Evolutionary conservation across 2,797 vertebrate species (phyloP).

Genomic region (Anguilla anguilla): DNA sequence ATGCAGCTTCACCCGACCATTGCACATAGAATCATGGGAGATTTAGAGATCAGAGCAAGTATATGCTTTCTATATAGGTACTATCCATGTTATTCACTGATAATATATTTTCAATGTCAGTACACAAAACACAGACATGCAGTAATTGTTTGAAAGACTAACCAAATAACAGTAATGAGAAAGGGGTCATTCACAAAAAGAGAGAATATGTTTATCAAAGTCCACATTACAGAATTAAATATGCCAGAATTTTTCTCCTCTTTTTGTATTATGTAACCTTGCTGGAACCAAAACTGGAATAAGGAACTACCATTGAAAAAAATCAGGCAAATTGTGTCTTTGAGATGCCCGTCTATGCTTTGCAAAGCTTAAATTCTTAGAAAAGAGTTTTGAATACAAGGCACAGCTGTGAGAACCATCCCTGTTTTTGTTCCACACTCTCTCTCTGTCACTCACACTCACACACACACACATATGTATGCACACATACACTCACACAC

Average conservation of each 20-base stretch:
- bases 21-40: background rate
- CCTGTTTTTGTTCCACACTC: background rate
- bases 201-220: background rate
- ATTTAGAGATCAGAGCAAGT: background rate
- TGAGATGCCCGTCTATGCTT: background rate
- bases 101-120: background rate
- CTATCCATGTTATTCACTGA: background rate
- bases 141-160: background rate
- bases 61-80: background rate
- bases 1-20: background rate
- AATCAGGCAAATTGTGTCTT: background rate
- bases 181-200: background rate
- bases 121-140: background rate
- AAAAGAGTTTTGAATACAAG: background rate
- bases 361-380: background rate
- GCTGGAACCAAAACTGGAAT: background rate
- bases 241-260: background rate
- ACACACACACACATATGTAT: background rate
- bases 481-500: background rate
- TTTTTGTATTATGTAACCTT: background rate
- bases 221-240: background rate
- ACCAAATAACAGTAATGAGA: background rate
- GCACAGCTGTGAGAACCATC: background rate
- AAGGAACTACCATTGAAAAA: background rate
- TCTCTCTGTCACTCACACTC: background rate